Conservation (phyloP, 92 coral and sea anemone genomes). For the Pocillopora meandrina region DNA sequence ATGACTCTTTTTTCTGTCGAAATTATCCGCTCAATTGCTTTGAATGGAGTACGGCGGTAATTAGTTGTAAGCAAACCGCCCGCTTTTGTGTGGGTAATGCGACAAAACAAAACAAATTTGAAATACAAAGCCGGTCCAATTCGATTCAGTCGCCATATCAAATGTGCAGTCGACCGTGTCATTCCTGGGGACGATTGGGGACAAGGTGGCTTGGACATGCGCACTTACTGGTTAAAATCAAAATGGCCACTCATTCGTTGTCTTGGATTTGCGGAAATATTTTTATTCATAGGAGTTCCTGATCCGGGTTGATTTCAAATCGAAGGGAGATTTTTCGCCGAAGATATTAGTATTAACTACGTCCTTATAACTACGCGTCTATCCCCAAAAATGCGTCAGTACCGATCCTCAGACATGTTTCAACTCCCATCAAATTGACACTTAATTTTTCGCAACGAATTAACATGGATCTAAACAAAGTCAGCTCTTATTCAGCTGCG, state of each 20-base stretch:
- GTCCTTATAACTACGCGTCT: neutral
- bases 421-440: no score
- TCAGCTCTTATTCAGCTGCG: conserved; percentile 70
- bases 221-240: conserved; percentile 24
- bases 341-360: neutral
- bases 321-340: neutral
- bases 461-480: conserved; percentile 58
- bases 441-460: conserved; percentile 1
- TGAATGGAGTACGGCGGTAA: conserved; percentile 25
- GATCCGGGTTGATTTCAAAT: neutral
- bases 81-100: conserved; percentile 20
- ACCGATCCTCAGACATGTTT: neutral
- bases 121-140: conserved; percentile 6
- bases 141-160: conserved; percentile 11
- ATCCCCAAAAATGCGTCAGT: conserved; percentile 7
- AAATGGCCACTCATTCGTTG: conserved; percentile 60
- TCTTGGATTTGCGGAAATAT: conserved; percentile 57
- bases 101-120: conserved; percentile 37
- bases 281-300: conserved; percentile 17
- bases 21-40: conserved; percentile 20
- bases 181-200: neutral
- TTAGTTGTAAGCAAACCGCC: conserved; percentile 24
- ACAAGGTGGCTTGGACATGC: conserved; percentile 23
- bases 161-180: conserved; percentile 1
- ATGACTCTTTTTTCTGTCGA: neutral